Base-by-base conservation (phyloP, 2,888 invertebrate genomes). In the Andrena bucephala region DNA sequence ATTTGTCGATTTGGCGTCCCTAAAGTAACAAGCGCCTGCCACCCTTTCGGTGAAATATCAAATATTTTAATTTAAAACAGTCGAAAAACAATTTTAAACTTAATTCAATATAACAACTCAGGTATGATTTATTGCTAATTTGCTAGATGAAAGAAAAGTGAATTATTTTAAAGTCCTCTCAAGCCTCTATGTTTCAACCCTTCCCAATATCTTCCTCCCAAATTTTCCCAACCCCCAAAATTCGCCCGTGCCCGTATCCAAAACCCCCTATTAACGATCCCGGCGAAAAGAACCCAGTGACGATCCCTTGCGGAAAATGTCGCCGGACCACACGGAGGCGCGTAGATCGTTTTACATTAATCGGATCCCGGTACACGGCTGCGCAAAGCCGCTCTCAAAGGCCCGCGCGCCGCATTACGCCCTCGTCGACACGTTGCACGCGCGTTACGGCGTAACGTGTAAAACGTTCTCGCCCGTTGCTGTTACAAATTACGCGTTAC, bases 401-500 rank as follows among this genome's bases (percentile, higher is more conserved):
- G 60, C 31, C 67, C 68, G 62, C 33, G 52, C 59, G 54, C 65
- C 59, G 69, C 74, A 67, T 84, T 74, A 71, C 79, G 68, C 73
- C 74, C 60, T 77, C 70, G 74, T 75, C 71, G 77, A 74, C 71
- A 73, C 81, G 82, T 72, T 74, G 31, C 77, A 72, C 77, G 68
- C 82, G 69, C 74, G 74, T 83, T 83, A 80, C 75, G 33, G 66
- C 54, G 77, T 77, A 81, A 78, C 84, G 75, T 65, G 77, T 76
- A 73, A 83, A 75, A 70, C 73, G 72, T 71, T 77, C 72, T 59
- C 74, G 65, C 60, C 52, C 65, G 33, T 75, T 62, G 74, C 42
- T 68, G 62, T 77, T 76, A 77, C 75, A 84, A 85, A 84, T 85
- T 76, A 84, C 81, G 75, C 81, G 76, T 81, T 81, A 73, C 70